A percentile compares a stretch with the other conserved stretches of the same genome.
Evolutionary conservation across 2,797 vertebrate genomes (phyloP).

Genomic region (Etheostoma perlongum): DNA sequence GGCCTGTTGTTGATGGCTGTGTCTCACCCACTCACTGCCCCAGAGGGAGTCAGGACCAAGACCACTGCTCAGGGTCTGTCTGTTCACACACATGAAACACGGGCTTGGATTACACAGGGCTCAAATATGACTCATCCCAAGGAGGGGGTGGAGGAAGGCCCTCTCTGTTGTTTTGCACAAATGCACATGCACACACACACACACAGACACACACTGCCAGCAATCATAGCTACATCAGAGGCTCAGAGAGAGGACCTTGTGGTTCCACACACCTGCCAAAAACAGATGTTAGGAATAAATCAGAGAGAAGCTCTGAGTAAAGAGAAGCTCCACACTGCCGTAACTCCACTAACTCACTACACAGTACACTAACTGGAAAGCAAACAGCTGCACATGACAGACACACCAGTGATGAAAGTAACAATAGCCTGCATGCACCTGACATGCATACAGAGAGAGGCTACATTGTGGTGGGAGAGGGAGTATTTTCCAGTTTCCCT

Average conservation of each 20-base stretch:
- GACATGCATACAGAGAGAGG: conserved; percentile 68
- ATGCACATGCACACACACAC: conserved; percentile 21
- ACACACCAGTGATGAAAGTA: conserved; percentile 75
- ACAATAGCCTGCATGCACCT: conserved; percentile 74
- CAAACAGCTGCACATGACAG: conserved; percentile 84
- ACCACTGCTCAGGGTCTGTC: conserved; percentile 79
- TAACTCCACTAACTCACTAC: conserved; percentile 73
- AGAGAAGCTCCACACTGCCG: conserved; percentile 66
- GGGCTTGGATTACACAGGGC: conserved; percentile 79
- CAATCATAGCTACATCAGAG: conserved; percentile 78
- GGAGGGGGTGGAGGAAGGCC: conserved; percentile 65
- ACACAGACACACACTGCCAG: conserved; percentile 40
- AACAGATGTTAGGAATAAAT: conserved; percentile 86
- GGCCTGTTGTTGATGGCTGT: conserved; percentile 75
- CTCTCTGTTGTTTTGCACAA: conserved; percentile 73
- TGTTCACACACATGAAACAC: conserved; percentile 81
- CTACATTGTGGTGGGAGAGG: conserved; percentile 26
- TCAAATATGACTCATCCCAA: conserved; percentile 81
- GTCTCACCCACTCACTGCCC: conserved; percentile 79
- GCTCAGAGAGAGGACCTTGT: conserved; percentile 74
- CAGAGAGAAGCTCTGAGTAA: conserved; percentile 70
- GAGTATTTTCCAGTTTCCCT: conserved; percentile 52
- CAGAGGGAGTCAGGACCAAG: conserved; percentile 75
- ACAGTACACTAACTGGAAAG: conserved; percentile 71
- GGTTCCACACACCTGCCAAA: conserved; percentile 86